Base-by-base conservation (phyloP, 1,140 invertebrate species). In the Chironomus tepperi region DNA sequence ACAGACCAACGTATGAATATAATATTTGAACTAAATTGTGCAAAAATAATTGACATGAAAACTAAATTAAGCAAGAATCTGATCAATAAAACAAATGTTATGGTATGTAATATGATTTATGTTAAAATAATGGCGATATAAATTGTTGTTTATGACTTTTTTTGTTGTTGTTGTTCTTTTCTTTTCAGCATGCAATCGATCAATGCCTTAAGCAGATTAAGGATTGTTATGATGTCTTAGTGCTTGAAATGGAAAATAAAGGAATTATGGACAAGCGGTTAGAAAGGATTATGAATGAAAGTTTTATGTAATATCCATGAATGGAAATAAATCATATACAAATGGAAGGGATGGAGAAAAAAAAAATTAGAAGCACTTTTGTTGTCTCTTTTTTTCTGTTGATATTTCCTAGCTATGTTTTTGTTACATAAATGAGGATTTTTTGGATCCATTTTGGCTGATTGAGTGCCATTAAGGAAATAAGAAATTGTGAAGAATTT, bases 1-100 rank as follows among this genome's bases (percentile, higher is more conserved):
- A 18, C 65, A 70, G 19, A 70, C 18, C 65, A 70, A 10, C 65
- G n/a, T 9, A n/a, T 10, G 18, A 70, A 70, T 70, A 16, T 70
- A n/a, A 21, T 18, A 18, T 70, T 70, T 70, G 65, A 70, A 18
- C 16, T 70, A n/a, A 70, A 70, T 21, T 70, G 65, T 70, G 65
- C 65, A 19, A 70, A 70, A 19, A 70, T 70, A 18, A 70, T 70
- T 21, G 65, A 70, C n/a, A 21, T 16, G 8, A 70, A 21, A 70
- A 10, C 3, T 9, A 70, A 70, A 70, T 18, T 70, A 9, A 70
- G 18, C 65, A 15, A 16, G 7, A 70, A 70, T 18, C 16, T 70
- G 1, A 70, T 70, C 65, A 70, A 18, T 21, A 70, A 16, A 70
- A 70, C 6, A 1, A 16, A 19, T 18, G 65, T 18, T 18, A 21